Conservation (phyloP, 2,888 invertebrate species). For the Gibbula magus region DNA sequence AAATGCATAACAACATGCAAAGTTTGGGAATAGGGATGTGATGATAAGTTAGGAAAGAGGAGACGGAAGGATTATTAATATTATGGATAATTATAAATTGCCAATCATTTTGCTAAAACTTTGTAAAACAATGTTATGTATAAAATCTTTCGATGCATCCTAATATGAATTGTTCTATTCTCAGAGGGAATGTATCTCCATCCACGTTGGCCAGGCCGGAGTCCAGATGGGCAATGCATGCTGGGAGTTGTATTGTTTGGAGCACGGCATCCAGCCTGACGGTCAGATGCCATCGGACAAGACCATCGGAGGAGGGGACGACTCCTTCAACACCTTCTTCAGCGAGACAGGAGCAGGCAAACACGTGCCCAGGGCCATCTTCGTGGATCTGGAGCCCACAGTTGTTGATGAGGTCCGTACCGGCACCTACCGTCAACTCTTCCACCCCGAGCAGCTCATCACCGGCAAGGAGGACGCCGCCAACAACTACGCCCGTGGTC, state of each 20-base stretch:
- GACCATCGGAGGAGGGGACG: constrained; percentile 4
- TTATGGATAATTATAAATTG: too few species aligned
- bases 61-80: too few species aligned
- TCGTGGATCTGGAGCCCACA: neutral
- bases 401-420: constrained; percentile 72
- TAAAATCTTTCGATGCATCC: too few species aligned
- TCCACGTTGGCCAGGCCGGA: constrained; percentile 9
- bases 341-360: neutral
- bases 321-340: constrained; percentile 11
- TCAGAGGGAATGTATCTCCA: constrained; percentile 15
- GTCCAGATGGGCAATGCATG: constrained; percentile 13
- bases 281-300: constrained; percentile 9
- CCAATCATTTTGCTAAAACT: too few species aligned
- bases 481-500: constrained; percentile 97
- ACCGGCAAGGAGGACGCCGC: constrained; percentile 98
- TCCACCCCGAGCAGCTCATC: constrained; percentile 97
- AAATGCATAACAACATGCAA: too few species aligned
- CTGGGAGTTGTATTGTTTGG: constrained; percentile 4
- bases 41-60: too few species aligned
- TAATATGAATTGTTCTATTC: neutral
- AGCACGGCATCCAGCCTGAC: neutral
- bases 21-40: too few species aligned
- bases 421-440: constrained; percentile 88
- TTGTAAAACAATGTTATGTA: too few species aligned
- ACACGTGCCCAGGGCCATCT: constrained; percentile 1